phyloP scores from a whole-genome alignment of 1,140 invertebrate species.

The Zaprionus kolodkinae region DNA sequence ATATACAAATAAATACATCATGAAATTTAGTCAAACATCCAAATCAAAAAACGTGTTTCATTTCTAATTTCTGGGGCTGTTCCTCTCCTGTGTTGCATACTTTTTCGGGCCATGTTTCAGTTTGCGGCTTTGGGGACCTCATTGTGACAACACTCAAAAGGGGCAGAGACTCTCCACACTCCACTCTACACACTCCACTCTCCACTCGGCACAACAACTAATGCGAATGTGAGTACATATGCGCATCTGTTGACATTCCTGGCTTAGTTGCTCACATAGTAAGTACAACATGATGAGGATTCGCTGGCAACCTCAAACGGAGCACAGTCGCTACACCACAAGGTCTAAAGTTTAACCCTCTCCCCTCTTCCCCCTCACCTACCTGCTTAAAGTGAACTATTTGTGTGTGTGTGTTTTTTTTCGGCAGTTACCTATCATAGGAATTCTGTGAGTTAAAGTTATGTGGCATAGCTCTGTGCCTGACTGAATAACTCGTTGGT shows the following conservation, averaged over 20 bases:
- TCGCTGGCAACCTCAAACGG: constrained; percentile 4
- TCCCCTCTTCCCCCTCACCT: neutral
- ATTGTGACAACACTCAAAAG: neutral
- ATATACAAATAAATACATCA: constrained; percentile 70
- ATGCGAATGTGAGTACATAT: constrained; percentile 8
- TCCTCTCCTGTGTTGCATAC: neutral
- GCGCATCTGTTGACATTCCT: constrained; percentile 8
- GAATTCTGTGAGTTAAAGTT: neutral
- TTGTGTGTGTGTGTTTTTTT: neutral
- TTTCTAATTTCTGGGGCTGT: constrained; percentile 4
- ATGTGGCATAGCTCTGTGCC: neutral
- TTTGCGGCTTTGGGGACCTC: constrained; percentile 3
- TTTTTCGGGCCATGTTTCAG: constrained; percentile 6
- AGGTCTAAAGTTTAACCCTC: neutral
- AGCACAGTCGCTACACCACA: neutral
- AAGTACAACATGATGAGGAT: constrained; percentile 7
- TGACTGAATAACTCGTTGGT: neutral
- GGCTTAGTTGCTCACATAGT: neutral
- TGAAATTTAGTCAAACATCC: constrained; percentile 78
- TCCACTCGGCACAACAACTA: neutral
- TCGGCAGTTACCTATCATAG: neutral
- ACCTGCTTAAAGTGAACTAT: constrained; percentile 1
- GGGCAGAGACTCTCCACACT: neutral
- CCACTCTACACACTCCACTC: neutral
- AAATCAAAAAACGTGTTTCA: constrained; percentile 31